Conservation (phyloP, 2,113 vertebrate genomes). For the Fulica atra region DNA sequence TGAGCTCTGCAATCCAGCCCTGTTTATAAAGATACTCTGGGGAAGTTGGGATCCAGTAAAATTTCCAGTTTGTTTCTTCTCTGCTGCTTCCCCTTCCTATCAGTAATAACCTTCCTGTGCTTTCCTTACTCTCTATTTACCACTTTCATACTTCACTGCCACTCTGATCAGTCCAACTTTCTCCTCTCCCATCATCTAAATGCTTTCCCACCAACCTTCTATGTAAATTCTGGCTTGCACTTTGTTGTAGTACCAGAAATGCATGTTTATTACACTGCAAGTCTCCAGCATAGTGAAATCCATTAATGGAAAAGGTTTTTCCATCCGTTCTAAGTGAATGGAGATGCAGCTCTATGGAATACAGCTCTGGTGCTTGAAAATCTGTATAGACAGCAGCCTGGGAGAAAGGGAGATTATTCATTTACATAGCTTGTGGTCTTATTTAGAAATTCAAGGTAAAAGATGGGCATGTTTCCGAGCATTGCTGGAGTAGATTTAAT, state of each 20-base stretch:
- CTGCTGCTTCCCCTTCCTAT: background rate
- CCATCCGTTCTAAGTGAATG: constrained; percentile 18
- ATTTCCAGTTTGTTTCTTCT: constrained; percentile 9
- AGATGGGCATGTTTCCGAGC: background rate
- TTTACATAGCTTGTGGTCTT: constrained; percentile 16
- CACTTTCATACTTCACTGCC: background rate
- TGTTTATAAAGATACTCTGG: background rate
- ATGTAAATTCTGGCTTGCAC: background rate
- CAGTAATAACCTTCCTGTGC: background rate
- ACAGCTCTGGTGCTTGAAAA: background rate
- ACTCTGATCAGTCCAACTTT: background rate
- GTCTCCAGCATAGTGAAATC: background rate
- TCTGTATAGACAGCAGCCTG: constrained; percentile 1
- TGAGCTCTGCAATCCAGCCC: background rate
- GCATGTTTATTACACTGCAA: background rate
- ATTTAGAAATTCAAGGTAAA: background rate
- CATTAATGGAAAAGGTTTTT: constrained; percentile 34
- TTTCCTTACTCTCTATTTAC: background rate
- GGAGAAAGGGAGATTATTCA: background rate
- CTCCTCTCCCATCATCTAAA: background rate
- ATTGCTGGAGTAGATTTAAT: background rate
- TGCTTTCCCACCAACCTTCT: background rate
- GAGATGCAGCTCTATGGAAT: constrained; percentile 7
- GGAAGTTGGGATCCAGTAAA: background rate
- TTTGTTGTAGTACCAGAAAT: background rate